Percentiles rank a stretch among this genome's conserved stretches.
Conservation (phyloP, 2,113 vertebrate species). For the Saccopteryx leptura region DNA sequence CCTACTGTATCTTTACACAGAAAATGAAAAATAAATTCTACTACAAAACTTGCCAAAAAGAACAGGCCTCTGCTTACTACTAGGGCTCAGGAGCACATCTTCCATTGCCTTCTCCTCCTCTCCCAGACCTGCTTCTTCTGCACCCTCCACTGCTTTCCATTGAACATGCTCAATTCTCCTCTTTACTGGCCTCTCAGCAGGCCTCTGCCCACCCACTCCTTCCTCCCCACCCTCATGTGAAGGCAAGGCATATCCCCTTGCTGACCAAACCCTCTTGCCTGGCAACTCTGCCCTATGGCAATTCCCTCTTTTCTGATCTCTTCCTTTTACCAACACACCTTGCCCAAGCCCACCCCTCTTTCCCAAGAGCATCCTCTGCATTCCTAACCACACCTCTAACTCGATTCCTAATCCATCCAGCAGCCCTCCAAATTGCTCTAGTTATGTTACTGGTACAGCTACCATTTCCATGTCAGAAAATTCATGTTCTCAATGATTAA, state of each 20-base stretch:
- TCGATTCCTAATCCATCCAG: not conserved
- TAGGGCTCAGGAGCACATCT: not conserved
- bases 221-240: not conserved
- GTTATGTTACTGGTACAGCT: not conserved
- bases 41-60: conserved; percentile 22
- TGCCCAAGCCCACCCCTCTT: not conserved
- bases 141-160: not conserved
- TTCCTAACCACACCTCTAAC: not conserved
- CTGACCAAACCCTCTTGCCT: not conserved
- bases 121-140: not conserved
- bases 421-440: not conserved
- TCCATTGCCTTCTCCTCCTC: not conserved
- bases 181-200: not conserved
- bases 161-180: not conserved
- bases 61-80: not conserved
- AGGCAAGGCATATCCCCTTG: not conserved
- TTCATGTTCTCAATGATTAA: not conserved
- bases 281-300: not conserved
- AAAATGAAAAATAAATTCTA: conserved; percentile 5
- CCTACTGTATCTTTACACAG: not conserved
- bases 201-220: not conserved
- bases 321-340: not conserved
- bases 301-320: not conserved
- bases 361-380: not conserved
- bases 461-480: not conserved